Conservation (phyloP, 2,888 invertebrate species). For the Pyrgus malvae region DNA sequence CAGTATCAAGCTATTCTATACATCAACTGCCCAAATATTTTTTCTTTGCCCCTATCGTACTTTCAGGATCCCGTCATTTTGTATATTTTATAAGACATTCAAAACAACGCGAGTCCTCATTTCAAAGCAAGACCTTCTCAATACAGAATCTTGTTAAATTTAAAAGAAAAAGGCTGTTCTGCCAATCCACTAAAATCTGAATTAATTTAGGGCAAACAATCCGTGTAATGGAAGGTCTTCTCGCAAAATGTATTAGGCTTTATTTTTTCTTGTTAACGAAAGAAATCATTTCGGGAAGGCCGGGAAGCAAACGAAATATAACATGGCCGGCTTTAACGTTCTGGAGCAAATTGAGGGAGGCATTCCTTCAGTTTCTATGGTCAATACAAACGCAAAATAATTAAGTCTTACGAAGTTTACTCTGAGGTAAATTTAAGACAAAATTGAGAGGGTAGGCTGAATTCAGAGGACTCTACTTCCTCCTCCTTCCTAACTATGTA, state of each 20-base stretch:
- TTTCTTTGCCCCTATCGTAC: too few species aligned
- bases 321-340: conserved; percentile 18
- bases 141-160: neutral
- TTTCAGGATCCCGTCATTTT: too few species aligned
- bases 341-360: conserved; percentile 20
- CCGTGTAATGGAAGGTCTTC: conserved; percentile 13
- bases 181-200: conserved; percentile 10
- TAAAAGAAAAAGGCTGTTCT: conserved; percentile 4
- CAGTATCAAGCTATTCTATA: too few species aligned
- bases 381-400: conserved; percentile 13
- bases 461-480: too few species aligned
- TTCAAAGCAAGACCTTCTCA: too few species aligned
- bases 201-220: conserved; percentile 26
- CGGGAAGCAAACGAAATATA: conserved; percentile 17
- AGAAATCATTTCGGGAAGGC: conserved; percentile 14
- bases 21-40: too few species aligned
- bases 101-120: too few species aligned
- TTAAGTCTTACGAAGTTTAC: neutral
- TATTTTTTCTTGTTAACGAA: conserved; percentile 22
- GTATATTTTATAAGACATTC: too few species aligned
- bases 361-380: conserved; percentile 22
- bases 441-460: neutral
- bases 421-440: too few species aligned
- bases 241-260: conserved; percentile 23
- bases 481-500: too few species aligned